Evolutionary conservation across 1,140 invertebrate species (phyloP).

Genomic region (Cherax destructor): DNA sequence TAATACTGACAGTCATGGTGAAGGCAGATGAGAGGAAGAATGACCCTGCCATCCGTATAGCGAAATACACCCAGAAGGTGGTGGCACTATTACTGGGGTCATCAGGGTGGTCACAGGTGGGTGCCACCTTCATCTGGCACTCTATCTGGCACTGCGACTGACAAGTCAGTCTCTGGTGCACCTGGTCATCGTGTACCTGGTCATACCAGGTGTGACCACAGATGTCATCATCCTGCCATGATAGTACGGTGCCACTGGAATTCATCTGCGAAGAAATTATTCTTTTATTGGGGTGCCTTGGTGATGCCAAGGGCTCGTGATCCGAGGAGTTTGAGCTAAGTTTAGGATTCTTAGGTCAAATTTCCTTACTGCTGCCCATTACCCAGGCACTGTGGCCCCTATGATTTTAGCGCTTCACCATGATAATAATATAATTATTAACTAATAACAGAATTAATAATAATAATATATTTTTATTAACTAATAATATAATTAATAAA

Average conservation of each 20-base stretch:
- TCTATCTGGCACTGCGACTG: background rate
- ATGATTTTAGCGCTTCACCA: no score
- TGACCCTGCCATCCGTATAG: conserved; percentile 84
- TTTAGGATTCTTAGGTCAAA: no score
- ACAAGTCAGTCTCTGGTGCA: background rate
- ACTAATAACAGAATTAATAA: no score
- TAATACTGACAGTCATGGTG: conserved; percentile 80
- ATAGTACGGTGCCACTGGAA: background rate
- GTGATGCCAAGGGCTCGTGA: no score
- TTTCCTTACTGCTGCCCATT: no score
- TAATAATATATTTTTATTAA: no score
- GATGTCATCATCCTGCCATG: background rate
- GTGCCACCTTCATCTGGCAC: conserved; percentile 8
- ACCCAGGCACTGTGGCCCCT: no score
- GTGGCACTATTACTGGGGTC: conserved; percentile 8
- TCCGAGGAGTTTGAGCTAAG: no score
- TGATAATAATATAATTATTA: no score
- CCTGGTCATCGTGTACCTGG: background rate
- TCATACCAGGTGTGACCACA: background rate
- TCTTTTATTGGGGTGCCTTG: no score
- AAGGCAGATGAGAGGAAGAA: conserved; percentile 81
- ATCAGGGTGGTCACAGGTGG: conserved; percentile 3
- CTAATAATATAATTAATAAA: no score
- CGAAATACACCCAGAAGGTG: conserved; percentile 83
- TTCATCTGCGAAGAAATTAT: background rate